phyloP scores from a whole-genome alignment of 2,113 vertebrate species.

The Stigmatopora nigra region DNA sequence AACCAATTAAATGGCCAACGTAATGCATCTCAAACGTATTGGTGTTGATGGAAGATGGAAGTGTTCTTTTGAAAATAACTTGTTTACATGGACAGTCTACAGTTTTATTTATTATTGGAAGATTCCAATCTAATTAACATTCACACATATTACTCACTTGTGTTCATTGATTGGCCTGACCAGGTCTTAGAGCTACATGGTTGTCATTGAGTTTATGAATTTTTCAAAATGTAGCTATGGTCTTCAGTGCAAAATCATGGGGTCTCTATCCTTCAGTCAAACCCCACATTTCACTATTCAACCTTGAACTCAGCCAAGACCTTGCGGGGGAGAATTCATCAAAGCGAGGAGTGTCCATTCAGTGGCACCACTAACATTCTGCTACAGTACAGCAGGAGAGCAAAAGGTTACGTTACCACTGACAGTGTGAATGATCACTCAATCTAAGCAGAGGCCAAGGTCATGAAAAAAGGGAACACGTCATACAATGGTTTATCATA shows the following conservation, averaged over 20 bases:
- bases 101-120: no score
- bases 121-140: background rate
- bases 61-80: no score
- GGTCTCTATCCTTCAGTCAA: background rate
- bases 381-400: constrained; percentile 22
- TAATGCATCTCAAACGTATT: no score
- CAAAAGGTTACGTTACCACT: constrained; percentile 35
- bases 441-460: constrained; percentile 52
- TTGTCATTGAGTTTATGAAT: background rate
- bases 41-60: no score
- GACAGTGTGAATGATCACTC: constrained; percentile 55
- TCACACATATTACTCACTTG: background rate
- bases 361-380: constrained; percentile 38
- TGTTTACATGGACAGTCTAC: no score
- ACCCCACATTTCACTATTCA: constrained; percentile 18
- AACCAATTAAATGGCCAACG: background rate
- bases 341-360: constrained; percentile 32
- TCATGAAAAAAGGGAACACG: constrained; percentile 17
- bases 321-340: constrained; percentile 45
- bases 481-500: background rate
- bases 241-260: constrained; percentile 7
- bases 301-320: constrained; percentile 39
- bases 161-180: background rate
- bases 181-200: background rate
- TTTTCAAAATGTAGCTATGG: background rate